phyloP scores from a whole-genome alignment of 1,140 invertebrate species.

The Babylonia areolata region DNA sequence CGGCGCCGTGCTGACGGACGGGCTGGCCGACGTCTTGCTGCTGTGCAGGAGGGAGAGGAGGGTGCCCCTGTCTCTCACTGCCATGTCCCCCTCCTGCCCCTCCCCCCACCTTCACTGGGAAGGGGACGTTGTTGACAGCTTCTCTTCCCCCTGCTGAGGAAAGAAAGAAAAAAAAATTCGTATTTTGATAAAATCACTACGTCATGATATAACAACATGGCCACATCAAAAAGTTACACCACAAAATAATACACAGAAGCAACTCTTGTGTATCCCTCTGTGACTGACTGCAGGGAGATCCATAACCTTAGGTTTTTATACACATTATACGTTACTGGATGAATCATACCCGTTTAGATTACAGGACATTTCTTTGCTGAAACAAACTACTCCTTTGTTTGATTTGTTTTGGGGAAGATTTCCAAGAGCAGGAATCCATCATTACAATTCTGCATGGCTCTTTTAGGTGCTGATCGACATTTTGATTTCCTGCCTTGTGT shows the following conservation, averaged over 20 bases:
- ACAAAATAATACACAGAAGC: no score
- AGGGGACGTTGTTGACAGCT: not conserved
- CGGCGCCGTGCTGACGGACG: not conserved
- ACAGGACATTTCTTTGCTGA: no score
- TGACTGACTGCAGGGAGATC: not conserved
- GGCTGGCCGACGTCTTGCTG: not conserved
- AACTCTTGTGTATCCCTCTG: no score
- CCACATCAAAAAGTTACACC: no score
- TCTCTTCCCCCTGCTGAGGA: not conserved
- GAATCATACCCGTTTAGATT: no score
- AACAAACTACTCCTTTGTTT: no score
- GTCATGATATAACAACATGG: no score
- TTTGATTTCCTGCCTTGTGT: no score
- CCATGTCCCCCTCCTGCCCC: not conserved
- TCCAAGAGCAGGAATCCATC: no score
- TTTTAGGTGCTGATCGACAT: no score
- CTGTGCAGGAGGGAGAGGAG: not conserved
- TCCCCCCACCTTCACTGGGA: not conserved
- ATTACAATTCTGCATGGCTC: no score
- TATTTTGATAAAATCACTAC: not conserved
- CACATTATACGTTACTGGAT: not conserved
- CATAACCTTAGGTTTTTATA: not conserved
- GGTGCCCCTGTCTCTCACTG: not conserved
- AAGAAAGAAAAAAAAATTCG: not conserved
- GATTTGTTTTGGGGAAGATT: no score